Evolutionary conservation across 2,797 vertebrate genomes (phyloP).

Genomic region (Phrynocephalus guinanensis): DNA sequence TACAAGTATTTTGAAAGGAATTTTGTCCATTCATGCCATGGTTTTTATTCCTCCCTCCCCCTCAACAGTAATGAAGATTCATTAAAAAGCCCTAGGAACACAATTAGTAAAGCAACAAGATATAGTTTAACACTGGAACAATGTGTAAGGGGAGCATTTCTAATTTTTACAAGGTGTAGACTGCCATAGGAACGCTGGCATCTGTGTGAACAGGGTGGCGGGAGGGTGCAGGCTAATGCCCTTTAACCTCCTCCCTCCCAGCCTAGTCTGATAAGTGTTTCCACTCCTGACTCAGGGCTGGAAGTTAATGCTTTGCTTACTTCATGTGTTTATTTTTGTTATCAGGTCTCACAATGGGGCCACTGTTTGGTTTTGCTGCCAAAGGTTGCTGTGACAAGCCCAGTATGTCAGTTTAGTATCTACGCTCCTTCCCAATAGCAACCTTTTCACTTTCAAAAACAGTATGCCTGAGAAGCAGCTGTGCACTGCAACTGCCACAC

Average conservation of each 20-base stretch:
- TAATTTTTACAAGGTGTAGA: too few relatives aligned
- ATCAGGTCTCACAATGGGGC: background rate
- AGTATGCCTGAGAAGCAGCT: background rate
- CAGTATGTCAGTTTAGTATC: background rate
- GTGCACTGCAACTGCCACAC: background rate
- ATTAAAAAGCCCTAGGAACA: too few relatives aligned
- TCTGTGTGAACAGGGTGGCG: background rate
- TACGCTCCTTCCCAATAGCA: too few relatives aligned
- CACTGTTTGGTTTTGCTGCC: background rate
- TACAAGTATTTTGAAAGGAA: too few relatives aligned
- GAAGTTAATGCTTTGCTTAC: background rate
- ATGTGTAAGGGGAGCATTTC: too few relatives aligned
- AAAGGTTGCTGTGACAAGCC: background rate
- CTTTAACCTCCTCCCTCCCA: background rate
- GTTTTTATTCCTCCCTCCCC: too few relatives aligned
- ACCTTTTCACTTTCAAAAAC: background rate
- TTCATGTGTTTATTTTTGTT: conserved; percentile 4
- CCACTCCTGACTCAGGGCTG: background rate
- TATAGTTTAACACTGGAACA: too few relatives aligned
- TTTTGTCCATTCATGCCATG: too few relatives aligned
- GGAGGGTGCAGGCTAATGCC: background rate
- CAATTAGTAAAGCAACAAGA: too few relatives aligned
- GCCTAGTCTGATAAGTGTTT: background rate
- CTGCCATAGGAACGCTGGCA: background rate
- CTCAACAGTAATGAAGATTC: too few relatives aligned